Evolutionary conservation across 2,888 invertebrate genomes (phyloP), one percentile per base, ranked within the genome.

Genomic region (Caenorhabditis sp.): DNA sequence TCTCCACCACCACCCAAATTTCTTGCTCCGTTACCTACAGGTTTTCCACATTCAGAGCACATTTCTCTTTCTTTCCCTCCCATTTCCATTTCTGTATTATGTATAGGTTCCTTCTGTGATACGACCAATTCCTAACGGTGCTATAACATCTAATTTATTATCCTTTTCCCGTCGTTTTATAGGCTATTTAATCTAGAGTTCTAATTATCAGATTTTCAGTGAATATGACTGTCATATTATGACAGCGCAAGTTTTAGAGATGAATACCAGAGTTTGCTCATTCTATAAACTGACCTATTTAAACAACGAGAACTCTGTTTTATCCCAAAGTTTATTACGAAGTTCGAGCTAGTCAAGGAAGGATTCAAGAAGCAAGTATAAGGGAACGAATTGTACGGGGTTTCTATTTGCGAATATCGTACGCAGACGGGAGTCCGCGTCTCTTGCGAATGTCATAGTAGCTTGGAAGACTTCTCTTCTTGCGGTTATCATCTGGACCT

Each of bases 361-460:
- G n/a, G n/a, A n/a, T n/a, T n/a, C n/a, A n/a, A n/a, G n/a, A n/a
- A n/a, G n/a, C n/a, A n/a, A n/a, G n/a, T n/a, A n/a, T n/a, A n/a
- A n/a, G n/a, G n/a, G n/a, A 18, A n/a, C 13, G 15, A 24, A 24
- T 47, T 37, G 4, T 32, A 40, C 11, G 40, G 40, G 13, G 6
- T 40, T 40, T 40, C 69, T 60, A 74, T 35, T 80, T 80, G 37
- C 80, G 80, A 44, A 80, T 74, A 37, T 71, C 79, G 47, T 47
- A 79, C 28, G 55, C 53, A 2, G 79, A 58, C 26, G 71, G 72
- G 40, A 80, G 61, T 9, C 56, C 56, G 35, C 80, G 67, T 50
- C 47, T 80, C 58, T 80, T 80, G 47, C 74, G 80, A 26, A 80
- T 80, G 47, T 81, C 81, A 32, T 6, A 67, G 44, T 37, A 37